Evolutionary conservation across 2,797 vertebrate genomes (phyloP).

Genomic region (Ctenochaetus hawaiiensis): DNA sequence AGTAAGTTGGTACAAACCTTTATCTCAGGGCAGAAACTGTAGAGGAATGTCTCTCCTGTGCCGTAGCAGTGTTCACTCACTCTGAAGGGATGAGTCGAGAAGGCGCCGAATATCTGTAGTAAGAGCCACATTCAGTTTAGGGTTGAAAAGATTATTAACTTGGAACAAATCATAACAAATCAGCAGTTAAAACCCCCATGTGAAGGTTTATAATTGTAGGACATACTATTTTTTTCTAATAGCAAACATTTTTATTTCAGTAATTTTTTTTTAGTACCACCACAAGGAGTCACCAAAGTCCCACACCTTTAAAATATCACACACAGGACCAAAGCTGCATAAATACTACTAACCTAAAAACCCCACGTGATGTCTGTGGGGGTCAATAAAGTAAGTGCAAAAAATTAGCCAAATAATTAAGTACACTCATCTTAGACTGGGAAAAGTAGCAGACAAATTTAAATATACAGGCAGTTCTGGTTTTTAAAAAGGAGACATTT

Average conservation of each 20-base stretch:
- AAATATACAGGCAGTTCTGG: not conserved
- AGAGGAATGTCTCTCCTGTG: slow-evolving; percentile 98
- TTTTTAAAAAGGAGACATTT: not conserved
- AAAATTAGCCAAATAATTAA: not conserved
- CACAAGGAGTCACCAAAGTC: slow-evolving; percentile 21
- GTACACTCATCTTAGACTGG: not conserved
- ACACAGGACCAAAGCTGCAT: not conserved
- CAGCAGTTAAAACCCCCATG: not conserved
- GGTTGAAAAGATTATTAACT: not conserved
- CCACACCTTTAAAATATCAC: not conserved
- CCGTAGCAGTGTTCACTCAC: slow-evolving; percentile 98
- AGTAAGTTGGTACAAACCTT: slow-evolving; percentile 84
- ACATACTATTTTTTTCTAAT: not conserved
- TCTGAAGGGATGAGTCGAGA: slow-evolving; percentile 96
- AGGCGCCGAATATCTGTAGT: slow-evolving; percentile 92
- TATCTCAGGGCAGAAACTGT: slow-evolving; percentile 95
- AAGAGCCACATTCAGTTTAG: not conserved
- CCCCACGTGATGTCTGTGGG: too few species aligned
- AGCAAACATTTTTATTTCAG: not conserved
- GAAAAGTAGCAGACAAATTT: not conserved
- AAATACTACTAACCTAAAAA: not conserved
- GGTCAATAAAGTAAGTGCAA: too few species aligned
- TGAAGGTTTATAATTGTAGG: not conserved
- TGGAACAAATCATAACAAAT: not conserved
- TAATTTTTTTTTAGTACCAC: not conserved